A percentile compares a stretch with the other conserved stretches of the same genome.
phyloP scores from a whole-genome alignment of 2,797 vertebrate species.

The Lemur catta region DNA sequence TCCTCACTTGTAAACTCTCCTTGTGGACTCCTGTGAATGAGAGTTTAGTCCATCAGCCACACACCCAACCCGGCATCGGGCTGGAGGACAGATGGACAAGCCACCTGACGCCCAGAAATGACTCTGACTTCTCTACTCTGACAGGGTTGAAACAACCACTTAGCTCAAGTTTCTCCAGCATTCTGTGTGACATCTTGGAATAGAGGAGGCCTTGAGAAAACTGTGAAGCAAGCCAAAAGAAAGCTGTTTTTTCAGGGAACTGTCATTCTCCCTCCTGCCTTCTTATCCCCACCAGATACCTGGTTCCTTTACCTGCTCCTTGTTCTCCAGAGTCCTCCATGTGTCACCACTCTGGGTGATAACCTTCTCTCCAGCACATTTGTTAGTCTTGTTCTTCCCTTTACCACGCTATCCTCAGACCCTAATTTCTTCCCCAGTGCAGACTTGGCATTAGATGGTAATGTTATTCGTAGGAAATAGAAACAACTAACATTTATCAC shows the following conservation, averaged over 20 bases:
- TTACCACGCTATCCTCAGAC: not conserved
- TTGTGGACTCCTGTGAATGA: not conserved
- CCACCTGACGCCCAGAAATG: not conserved
- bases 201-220: not conserved
- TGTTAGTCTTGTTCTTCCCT: not conserved
- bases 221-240: not conserved
- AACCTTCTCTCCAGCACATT: not conserved
- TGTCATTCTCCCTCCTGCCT: not conserved
- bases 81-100: not conserved
- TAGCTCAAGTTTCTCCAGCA: not conserved
- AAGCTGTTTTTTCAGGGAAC: not conserved
- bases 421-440: not conserved
- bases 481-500: not conserved
- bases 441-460: not conserved
- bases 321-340: not conserved
- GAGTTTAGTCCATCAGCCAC: not conserved
- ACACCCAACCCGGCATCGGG: not conserved
- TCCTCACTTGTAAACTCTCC: not conserved
- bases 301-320: not conserved
- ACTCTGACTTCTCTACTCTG: not conserved
- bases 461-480: not conserved
- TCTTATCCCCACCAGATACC: not conserved
- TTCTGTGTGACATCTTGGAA: not conserved
- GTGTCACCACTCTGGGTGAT: not conserved
- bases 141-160: not conserved